phyloP scores from a whole-genome alignment of 2,888 invertebrate species.

The Steinernema carpocapsae region DNA sequence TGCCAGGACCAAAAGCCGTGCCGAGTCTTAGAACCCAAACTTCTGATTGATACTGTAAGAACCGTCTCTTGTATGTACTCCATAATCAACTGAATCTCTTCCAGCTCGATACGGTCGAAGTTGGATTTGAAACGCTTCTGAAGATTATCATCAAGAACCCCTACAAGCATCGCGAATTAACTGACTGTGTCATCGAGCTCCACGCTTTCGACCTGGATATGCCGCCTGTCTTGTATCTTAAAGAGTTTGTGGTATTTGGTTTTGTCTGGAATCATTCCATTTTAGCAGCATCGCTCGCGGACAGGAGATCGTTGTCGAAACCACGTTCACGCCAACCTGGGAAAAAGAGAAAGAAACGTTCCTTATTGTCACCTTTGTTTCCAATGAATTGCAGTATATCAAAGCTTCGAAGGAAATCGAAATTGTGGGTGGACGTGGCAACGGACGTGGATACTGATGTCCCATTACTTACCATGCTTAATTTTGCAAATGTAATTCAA shows the following conservation, averaged over 20 bases:
- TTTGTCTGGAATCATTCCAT: neutral
- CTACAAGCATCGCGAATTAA: conserved; percentile 19
- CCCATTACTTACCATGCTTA: too few relatives aligned
- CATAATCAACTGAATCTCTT: neutral
- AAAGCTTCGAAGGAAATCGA: too few relatives aligned
- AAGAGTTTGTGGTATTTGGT: neutral
- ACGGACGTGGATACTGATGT: too few relatives aligned
- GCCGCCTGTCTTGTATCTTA: neutral
- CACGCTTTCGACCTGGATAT: neutral
- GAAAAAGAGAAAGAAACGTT: too few relatives aligned
- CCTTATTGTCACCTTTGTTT: too few relatives aligned
- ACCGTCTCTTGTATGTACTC: neutral
- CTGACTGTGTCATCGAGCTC: neutral
- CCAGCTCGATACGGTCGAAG: neutral
- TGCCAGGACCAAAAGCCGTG: conserved; percentile 35
- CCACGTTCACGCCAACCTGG: neutral
- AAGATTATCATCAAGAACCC: neutral
- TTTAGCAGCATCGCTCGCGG: neutral
- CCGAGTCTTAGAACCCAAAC: conserved; percentile 31
- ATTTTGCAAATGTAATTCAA: too few relatives aligned
- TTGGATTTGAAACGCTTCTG: neutral
- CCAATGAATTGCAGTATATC: too few relatives aligned
- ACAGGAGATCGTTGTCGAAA: neutral
- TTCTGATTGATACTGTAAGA: conserved; percentile 23
- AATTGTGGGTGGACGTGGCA: too few relatives aligned